Conservation (phyloP, 1,140 invertebrate genomes). For the Drosophila pandora region DNA sequence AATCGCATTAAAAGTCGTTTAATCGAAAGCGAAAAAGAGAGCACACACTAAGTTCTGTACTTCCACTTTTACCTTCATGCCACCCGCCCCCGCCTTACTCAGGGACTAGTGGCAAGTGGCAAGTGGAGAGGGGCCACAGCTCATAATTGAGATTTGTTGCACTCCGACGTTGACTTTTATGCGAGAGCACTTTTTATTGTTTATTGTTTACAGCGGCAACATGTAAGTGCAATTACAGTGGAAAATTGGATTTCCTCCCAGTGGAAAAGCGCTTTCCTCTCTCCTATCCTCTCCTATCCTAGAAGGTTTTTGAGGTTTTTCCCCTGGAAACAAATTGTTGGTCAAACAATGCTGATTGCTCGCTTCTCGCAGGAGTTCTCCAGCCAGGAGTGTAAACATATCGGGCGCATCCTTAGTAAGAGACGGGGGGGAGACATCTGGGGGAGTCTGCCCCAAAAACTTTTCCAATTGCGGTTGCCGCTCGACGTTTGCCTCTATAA, state of each 20-base stretch:
- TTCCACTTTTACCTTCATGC: conserved; percentile 1
- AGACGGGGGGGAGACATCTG: not conserved
- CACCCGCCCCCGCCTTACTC: not conserved
- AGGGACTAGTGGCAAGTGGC: conserved; percentile 7
- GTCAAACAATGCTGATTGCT: conserved; percentile 54
- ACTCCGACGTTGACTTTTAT: conserved; percentile 71
- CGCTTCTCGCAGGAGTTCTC: not conserved
- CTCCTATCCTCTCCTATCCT: not conserved
- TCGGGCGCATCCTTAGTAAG: not conserved
- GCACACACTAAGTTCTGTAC: conserved; percentile 6
- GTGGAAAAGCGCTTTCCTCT: conserved; percentile 23
- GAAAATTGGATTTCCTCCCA: conserved; percentile 74
- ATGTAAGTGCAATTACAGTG: conserved; percentile 75
- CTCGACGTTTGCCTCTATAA: conserved; percentile 45
- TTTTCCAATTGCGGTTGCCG: conserved; percentile 64
- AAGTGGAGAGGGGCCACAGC: conserved; percentile 28
- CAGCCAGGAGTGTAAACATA: conserved; percentile 2
- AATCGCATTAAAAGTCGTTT: conserved; percentile 81
- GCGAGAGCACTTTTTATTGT: conserved; percentile 69
- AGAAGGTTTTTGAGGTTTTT: conserved; percentile 6
- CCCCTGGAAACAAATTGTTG: conserved; percentile 31
- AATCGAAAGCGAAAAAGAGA: conserved; percentile 75
- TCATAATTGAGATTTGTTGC: conserved; percentile 82
- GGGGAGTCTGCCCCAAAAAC: conserved; percentile 38
- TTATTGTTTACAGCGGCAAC: conserved; percentile 78